Evolutionary conservation across 2,797 vertebrate genomes (phyloP).

Genomic region (Decapterus maruadsi): DNA sequence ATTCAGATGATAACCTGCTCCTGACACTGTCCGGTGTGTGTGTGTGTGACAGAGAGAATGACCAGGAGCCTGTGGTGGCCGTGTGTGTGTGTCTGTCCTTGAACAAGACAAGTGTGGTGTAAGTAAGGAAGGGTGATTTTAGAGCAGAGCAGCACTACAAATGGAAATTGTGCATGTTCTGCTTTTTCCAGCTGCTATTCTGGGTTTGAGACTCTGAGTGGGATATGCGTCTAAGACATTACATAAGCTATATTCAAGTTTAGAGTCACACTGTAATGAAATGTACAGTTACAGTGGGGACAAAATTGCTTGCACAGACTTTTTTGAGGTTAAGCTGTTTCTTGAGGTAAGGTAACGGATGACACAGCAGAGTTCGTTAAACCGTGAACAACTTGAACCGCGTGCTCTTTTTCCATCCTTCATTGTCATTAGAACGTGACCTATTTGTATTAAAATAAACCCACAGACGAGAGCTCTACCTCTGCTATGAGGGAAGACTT

Average conservation of each 20-base stretch:
- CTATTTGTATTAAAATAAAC: slow-evolving; percentile 8
- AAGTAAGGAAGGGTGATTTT: slow-evolving; percentile 29
- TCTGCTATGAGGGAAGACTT: slow-evolving; percentile 18
- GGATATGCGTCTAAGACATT: slow-evolving; percentile 62
- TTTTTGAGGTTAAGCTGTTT: slow-evolving; percentile 36
- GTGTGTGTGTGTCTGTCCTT: slow-evolving; percentile 27
- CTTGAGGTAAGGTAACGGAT: slow-evolving; percentile 30
- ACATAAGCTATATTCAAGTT: slow-evolving; percentile 53
- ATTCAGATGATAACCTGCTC: slow-evolving; percentile 49
- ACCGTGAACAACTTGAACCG: slow-evolving; percentile 12
- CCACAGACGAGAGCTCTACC: slow-evolving; percentile 1
- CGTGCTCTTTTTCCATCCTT: slow-evolving; percentile 18
- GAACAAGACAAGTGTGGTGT: slow-evolving; percentile 49
- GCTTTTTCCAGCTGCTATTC: slow-evolving; percentile 63
- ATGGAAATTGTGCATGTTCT: slow-evolving; percentile 48
- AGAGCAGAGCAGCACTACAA: slow-evolving; percentile 40
- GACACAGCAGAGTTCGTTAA: slow-evolving; percentile 41
- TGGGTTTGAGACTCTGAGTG: slow-evolving; percentile 54
- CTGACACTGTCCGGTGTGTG: slow-evolving; percentile 11
- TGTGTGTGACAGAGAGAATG: slow-evolving; percentile 30
- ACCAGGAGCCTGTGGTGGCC: slow-evolving; percentile 43
- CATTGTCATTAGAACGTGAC: slow-evolving; percentile 22
- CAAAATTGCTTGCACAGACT: slow-evolving; percentile 41
- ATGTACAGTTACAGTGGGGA: slow-evolving; percentile 34
- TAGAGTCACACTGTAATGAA: slow-evolving; percentile 41